Evolutionary conservation across 2,888 invertebrate genomes (phyloP).

Genomic region (Melinaea marsaeus): DNA sequence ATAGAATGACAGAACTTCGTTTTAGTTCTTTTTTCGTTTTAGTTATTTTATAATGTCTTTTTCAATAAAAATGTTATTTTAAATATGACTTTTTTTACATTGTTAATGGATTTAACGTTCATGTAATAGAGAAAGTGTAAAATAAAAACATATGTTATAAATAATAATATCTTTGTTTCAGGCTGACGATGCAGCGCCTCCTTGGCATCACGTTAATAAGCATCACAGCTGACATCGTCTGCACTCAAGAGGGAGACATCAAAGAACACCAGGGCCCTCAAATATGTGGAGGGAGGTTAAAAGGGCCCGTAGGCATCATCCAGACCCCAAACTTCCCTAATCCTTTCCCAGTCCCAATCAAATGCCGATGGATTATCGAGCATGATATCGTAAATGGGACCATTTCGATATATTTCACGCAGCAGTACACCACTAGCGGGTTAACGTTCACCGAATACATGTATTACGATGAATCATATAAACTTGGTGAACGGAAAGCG

Average conservation of each 20-base stretch:
- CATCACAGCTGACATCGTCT: conserved; percentile 46
- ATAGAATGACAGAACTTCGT: conserved; percentile 17
- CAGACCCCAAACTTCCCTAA: conserved; percentile 91
- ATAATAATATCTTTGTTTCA: conserved; percentile 43
- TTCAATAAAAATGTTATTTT: no score
- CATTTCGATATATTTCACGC: conserved; percentile 92
- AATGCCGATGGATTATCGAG: conserved; percentile 90
- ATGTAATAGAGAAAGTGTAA: neutral
- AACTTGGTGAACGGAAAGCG: conserved; percentile 81
- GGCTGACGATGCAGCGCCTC: conserved; percentile 56
- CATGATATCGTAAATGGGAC: conserved; percentile 87
- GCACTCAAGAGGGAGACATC: conserved; percentile 46
- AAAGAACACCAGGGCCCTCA: conserved; percentile 63
- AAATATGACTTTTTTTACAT: neutral
- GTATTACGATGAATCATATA: conserved; percentile 83
- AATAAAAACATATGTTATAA: neutral
- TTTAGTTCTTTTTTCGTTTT: neutral
- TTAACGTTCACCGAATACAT: conserved; percentile 86
- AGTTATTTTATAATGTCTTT: no score
- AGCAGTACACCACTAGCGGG: conserved; percentile 89
- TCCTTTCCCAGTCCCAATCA: conserved; percentile 88
- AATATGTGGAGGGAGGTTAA: conserved; percentile 82
- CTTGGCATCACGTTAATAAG: conserved; percentile 57
- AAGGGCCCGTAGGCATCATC: conserved; percentile 82
- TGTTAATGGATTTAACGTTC: neutral